A percentile compares a stretch with the other conserved stretches of the same genome.
phyloP scores from a whole-genome alignment of 2,888 invertebrate species.

The Eilema caniola region DNA sequence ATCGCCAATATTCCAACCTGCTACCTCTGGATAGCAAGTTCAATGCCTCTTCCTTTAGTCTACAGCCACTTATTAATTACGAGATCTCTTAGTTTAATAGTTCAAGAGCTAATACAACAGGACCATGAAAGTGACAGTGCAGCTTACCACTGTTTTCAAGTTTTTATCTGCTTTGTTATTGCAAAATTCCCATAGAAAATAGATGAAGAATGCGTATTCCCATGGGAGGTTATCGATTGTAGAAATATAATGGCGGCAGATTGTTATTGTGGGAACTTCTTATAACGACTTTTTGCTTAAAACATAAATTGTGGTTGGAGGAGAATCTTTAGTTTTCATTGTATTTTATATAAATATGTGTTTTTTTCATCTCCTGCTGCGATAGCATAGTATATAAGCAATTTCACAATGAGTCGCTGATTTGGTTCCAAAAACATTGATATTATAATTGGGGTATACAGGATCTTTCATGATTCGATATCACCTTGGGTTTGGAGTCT shows the following conservation, averaged over 20 bases:
- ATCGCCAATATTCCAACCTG: neutral
- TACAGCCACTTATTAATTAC: neutral
- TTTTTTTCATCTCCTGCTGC: too few relatives aligned
- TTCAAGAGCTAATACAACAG: neutral
- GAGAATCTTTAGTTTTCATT: neutral
- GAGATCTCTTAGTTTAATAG: conserved; percentile 4
- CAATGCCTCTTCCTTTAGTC: neutral
- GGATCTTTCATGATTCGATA: too few relatives aligned
- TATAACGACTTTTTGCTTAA: conserved; percentile 15
- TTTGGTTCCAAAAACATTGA: too few relatives aligned
- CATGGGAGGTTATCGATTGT: conserved; percentile 26
- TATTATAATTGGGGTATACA: too few relatives aligned
- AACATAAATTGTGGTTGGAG: neutral
- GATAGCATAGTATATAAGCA: too few relatives aligned
- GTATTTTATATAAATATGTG: too few relatives aligned
- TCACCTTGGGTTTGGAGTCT: too few relatives aligned
- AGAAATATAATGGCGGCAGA: conserved; percentile 15
- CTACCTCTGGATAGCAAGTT: neutral
- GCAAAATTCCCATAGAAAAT: conserved; percentile 23
- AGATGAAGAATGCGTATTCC: conserved; percentile 11
- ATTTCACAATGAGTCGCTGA: too few relatives aligned
- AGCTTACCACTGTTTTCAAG: neutral
- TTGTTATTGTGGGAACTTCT: conserved; percentile 34
- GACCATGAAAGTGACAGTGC: conserved; percentile 14
- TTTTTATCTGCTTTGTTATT: neutral